Evolutionary conservation across 2,888 invertebrate genomes (phyloP).

Genomic region (Aporophyla lueneburgensis): DNA sequence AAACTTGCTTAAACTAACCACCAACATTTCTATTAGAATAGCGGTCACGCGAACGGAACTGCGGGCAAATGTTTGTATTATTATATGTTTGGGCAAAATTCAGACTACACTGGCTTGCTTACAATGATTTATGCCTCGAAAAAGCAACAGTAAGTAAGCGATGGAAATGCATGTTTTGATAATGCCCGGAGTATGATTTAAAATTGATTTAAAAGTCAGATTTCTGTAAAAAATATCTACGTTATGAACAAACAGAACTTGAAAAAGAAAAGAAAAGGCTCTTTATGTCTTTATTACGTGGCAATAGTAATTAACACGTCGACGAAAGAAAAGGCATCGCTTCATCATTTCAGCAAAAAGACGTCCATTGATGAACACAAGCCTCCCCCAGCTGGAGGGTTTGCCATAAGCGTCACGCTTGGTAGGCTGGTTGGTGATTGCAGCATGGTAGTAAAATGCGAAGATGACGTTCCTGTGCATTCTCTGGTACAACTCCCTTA

Average conservation of each 20-base stretch:
- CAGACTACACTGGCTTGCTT: constrained; percentile 37
- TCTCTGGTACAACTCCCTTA: too few relatives aligned
- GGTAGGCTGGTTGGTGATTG: too few relatives aligned
- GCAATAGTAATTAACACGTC: too few relatives aligned
- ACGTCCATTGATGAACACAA: too few relatives aligned
- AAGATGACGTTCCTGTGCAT: too few relatives aligned
- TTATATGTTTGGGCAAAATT: constrained; percentile 62
- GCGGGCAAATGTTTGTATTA: constrained; percentile 62
- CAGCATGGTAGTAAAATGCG: too few relatives aligned
- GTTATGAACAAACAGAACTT: neutral
- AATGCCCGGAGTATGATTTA: constrained; percentile 36
- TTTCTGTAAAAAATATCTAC: constrained; percentile 34
- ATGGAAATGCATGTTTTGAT: constrained; percentile 47
- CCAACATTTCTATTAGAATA: constrained; percentile 56
- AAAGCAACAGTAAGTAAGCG: constrained; percentile 41
- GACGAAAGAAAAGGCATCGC: neutral
- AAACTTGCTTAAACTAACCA: constrained; percentile 50
- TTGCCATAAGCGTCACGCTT: too few relatives aligned
- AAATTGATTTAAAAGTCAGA: constrained; percentile 45
- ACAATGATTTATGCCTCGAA: constrained; percentile 59
- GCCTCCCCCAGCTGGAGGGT: too few relatives aligned
- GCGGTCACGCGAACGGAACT: constrained; percentile 66
- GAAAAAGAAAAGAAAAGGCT: neutral
- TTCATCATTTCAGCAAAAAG: too few relatives aligned
- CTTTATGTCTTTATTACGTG: neutral